Percentiles rank a stretch among this genome's conserved stretches.
These are phyloP conservation scores for Pollenia amentaria DNA, from an alignment of 2,888 invertebrate genomes.

Conservation along the genomic window DNA sequence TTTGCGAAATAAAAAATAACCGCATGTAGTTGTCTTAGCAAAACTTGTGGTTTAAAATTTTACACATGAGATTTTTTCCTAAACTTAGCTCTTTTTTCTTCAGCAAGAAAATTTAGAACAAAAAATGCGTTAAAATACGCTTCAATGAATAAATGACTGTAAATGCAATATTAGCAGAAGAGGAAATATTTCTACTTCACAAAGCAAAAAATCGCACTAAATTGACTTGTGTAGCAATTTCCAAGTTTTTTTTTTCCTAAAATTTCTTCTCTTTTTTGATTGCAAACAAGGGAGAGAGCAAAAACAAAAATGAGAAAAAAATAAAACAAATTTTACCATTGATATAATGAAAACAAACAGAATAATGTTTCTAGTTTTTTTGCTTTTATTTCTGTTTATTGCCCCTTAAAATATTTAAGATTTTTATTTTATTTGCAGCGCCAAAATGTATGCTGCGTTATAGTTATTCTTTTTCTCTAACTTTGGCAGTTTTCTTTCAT, in stretches of 20 bases:
- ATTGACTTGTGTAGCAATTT: conserved; percentile 48
- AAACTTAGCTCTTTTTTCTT: background rate
- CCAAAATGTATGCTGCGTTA: conserved; percentile 25
- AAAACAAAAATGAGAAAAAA: background rate
- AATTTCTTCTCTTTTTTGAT: background rate
- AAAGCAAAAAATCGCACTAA: conserved; percentile 22
- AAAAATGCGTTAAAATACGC: conserved; percentile 24
- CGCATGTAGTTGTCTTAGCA: conserved; percentile 12
- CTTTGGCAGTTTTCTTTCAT: no score
- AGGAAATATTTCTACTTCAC: background rate
- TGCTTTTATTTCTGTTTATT: background rate
- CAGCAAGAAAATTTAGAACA: background rate
- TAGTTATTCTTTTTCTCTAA: background rate
- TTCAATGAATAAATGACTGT: conserved; percentile 26
- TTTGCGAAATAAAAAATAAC: background rate
- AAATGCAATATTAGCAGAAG: conserved; percentile 39
- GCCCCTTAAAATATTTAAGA: conserved; percentile 17
- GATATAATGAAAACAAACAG: background rate
- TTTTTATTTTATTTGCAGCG: conserved; percentile 25
- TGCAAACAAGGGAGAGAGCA: background rate
- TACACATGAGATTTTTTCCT: conserved; percentile 6
- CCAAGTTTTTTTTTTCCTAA: background rate
- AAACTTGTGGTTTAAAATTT: conserved; percentile 30
- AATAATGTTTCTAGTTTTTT: background rate
- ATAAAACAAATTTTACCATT: background rate